phyloP scores from a whole-genome alignment of 1,140 invertebrate genomes.

The Scylla paramamosain region DNA sequence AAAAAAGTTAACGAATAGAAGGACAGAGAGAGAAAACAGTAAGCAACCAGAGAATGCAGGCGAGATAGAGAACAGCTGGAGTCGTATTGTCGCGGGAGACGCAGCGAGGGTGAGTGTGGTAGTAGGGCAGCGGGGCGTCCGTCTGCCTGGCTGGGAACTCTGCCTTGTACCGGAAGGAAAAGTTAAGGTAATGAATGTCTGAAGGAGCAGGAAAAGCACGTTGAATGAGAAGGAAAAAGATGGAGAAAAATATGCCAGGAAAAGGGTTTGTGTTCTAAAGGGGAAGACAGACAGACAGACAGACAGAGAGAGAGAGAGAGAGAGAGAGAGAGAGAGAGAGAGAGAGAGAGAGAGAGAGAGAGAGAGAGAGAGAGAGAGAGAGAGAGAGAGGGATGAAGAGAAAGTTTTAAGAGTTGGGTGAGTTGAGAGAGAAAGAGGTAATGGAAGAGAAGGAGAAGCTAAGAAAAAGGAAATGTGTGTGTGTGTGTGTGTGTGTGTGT shows the following conservation, averaged over 20 bases:
- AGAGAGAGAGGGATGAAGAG: not conserved
- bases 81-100: too few relatives aligned
- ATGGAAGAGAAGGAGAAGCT: not conserved
- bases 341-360: not conserved
- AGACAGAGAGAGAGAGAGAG: constrained; percentile 59
- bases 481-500: too few relatives aligned
- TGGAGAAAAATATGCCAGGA: not conserved
- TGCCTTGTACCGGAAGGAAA: not conserved
- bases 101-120: too few relatives aligned
- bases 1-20: too few relatives aligned
- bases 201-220: not conserved
- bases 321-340: constrained; percentile 61
- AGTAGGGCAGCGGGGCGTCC: not conserved
- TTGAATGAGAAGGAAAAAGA: not conserved
- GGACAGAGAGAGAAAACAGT: too few relatives aligned
- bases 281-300: not conserved
- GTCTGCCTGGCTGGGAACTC: not conserved
- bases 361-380: not conserved
- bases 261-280: not conserved
- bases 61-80: too few relatives aligned
- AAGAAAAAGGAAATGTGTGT: too few relatives aligned
- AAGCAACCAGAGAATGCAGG: too few relatives aligned
- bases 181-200: not conserved
- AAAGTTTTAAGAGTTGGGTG: not conserved
- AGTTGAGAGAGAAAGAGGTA: not conserved